Evolutionary conservation across 1,140 invertebrate species (phyloP), one percentile per base, ranked within the genome.

Genomic region (Mylabris phalerata): DNA sequence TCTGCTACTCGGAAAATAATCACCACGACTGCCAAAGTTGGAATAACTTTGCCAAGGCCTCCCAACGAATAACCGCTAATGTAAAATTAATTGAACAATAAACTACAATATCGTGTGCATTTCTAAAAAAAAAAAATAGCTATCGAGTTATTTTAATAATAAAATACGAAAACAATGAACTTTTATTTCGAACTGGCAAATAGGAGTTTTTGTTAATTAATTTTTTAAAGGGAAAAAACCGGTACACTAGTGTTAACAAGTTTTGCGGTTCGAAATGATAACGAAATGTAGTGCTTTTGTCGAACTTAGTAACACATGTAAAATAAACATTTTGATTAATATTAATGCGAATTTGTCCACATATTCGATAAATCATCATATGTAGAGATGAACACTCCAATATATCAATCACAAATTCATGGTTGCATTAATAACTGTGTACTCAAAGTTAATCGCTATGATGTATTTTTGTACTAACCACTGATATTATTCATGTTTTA

Each of bases 401-500:
- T 59, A 59, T 59, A 59, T 62, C 56, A 62, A 62, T 62, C 61
- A 59, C 51, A 62, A 59, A 59, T 59, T 50, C 48, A 57, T 58
- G 57, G 48, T 59, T 54, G 50, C 57, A 62, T 62, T 62, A 55
- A 51, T 59, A 62, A 59, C 57, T 58, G 44, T 50, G 50, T 32
- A 49, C 52, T 52, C 50, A 62, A 52, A 58, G 55, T 62, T 62
- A 62, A 62, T 62, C 55, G 50, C 39, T 10, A 52, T 48, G 55
- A 57, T 58, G 43, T 62, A 62, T 62, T 52, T 62, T 60, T 60
- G 58, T 32, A 43, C 19, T 45, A 54, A 54, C 51, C 51, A 43
- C 51, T n/a, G 40, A 54, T 54, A 54, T 54, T 54, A 54, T 54
- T 54, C 51, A 54, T 27, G 43, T 58, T 58, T 58, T 58, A 48